Evolutionary conservation across 2,113 vertebrate species (phyloP).

Genomic region (Litocranius walleri): DNA sequence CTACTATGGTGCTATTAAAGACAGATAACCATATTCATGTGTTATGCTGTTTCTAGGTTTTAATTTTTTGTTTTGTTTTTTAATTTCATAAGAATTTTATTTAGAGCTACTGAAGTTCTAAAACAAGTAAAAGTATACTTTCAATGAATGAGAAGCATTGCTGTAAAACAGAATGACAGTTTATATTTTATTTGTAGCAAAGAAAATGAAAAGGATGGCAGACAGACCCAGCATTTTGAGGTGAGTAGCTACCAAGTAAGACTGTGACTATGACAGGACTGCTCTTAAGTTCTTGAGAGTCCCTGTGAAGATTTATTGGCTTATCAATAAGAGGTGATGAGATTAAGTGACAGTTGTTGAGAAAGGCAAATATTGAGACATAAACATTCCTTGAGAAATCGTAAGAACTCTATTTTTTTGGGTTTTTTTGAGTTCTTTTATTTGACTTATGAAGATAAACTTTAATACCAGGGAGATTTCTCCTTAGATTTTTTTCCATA

Average conservation of each 20-base stretch:
- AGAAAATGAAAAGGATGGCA: constrained; percentile 76
- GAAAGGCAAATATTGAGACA: background rate
- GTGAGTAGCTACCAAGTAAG: constrained; percentile 72
- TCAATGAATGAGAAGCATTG: constrained; percentile 7
- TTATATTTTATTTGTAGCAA: constrained; percentile 76
- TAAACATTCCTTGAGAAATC: background rate
- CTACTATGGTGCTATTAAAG: background rate
- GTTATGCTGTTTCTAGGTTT: background rate
- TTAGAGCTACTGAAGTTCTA: constrained; percentile 11
- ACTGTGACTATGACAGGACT: fast-evolving
- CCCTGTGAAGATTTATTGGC: background rate
- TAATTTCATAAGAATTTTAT: background rate
- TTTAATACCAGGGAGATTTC: background rate
- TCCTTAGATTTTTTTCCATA: background rate
- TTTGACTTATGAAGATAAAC: background rate
- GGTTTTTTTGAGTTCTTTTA: background rate
- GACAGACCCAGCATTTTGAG: constrained; percentile 69
- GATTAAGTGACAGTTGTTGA: background rate
- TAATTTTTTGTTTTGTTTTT: background rate
- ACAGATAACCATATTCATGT: background rate
- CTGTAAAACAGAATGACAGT: constrained; percentile 53
- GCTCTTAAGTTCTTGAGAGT: background rate
- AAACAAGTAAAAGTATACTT: constrained; percentile 18
- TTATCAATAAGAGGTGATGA: background rate
- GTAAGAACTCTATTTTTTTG: background rate